A percentile compares a stretch with the other conserved stretches of the same genome.
These are phyloP conservation scores for Urocitellus parryii DNA, from an alignment of 2,113 vertebrate species.

Conservation along the genomic window DNA sequence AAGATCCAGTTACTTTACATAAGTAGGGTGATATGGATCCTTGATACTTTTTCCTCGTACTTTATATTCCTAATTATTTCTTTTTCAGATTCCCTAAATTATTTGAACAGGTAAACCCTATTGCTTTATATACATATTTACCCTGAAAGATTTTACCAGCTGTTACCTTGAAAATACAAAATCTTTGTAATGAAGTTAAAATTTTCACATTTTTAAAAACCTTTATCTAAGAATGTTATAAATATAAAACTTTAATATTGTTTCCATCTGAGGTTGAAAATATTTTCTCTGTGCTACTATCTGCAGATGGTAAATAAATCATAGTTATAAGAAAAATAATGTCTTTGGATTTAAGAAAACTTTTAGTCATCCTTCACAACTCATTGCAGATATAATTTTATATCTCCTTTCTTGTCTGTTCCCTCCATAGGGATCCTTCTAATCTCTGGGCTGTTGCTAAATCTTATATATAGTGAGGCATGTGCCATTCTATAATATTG, in stretches of 20 bases:
- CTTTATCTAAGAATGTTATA: not conserved
- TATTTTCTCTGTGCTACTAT: not conserved
- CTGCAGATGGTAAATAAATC: not conserved
- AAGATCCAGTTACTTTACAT: not conserved
- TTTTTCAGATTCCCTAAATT: not conserved
- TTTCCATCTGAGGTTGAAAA: not conserved
- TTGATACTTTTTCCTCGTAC: not conserved
- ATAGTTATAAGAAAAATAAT: not conserved
- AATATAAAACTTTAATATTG: not conserved
- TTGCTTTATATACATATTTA: not conserved
- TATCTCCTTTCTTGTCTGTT: not conserved
- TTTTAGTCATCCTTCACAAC: not conserved
- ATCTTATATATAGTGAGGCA: not conserved
- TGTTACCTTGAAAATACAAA: not conserved
- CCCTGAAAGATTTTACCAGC: not conserved
- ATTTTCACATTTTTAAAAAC: constrained; percentile 1
- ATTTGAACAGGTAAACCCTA: not conserved
- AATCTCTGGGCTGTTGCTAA: not conserved
- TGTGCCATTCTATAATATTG: not conserved
- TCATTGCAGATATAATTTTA: not conserved
- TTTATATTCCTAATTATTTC: not conserved
- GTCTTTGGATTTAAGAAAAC: not conserved
- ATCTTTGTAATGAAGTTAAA: not conserved
- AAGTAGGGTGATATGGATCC: not conserved
- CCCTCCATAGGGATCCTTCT: not conserved